phyloP scores from a whole-genome alignment of 2,888 invertebrate species.

The Adelphocoris suturalis region DNA sequence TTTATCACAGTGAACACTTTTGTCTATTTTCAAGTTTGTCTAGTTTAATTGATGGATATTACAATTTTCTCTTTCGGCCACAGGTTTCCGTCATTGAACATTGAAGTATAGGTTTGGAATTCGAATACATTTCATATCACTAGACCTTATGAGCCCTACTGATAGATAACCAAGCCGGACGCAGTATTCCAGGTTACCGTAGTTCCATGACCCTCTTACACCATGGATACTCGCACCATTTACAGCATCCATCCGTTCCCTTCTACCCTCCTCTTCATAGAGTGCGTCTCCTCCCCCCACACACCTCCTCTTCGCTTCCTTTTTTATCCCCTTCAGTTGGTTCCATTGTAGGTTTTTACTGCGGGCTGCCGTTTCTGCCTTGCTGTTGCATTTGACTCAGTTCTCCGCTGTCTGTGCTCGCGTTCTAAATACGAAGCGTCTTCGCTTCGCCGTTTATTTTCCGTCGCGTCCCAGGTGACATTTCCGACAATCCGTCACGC shows the following conservation, averaged over 20 bases:
- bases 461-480: not conserved
- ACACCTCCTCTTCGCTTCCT: not conserved
- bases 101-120: no score
- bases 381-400: not conserved
- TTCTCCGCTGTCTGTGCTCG: not conserved
- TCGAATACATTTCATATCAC: no score
- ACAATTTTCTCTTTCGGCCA: no score
- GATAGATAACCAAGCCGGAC: no score
- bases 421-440: not conserved
- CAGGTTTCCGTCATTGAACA: no score
- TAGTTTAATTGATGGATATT: no score
- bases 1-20: no score
- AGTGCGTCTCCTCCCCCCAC: not conserved
- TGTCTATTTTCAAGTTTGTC: no score
- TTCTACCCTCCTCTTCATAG: not conserved
- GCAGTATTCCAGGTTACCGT: not conserved
- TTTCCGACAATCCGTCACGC: not conserved
- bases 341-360: not conserved
- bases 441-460: not conserved
- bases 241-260: constrained; percentile 3
- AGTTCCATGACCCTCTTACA: not conserved
- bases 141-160: no score
- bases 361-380: not conserved
- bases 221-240: not conserved
- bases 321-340: constrained; percentile 10